Evolutionary conservation across 2,113 vertebrate genomes (phyloP).

Genomic region (Pantherophis guttatus): DNA sequence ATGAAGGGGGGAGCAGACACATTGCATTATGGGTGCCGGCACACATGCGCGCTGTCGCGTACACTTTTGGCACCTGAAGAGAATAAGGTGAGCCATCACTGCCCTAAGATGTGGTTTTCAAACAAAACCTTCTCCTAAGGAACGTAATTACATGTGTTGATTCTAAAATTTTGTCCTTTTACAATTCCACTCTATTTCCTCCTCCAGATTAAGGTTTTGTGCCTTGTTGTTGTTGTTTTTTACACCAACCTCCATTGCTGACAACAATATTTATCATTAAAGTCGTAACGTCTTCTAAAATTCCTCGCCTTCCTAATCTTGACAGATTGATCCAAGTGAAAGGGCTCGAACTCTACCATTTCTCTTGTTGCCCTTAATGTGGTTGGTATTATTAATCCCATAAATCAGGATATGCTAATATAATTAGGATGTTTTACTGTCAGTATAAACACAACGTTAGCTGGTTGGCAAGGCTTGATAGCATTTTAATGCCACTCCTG

Average conservation of each 20-base stretch:
- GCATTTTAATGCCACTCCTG: not conserved
- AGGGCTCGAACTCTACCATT: not conserved
- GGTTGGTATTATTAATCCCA: not conserved
- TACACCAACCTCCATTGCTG: not conserved
- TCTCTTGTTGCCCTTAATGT: not conserved
- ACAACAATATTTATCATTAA: not conserved
- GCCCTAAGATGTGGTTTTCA: no score
- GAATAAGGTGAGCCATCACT: no score
- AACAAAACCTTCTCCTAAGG: not conserved
- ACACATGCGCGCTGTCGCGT: no score
- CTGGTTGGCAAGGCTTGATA: not conserved
- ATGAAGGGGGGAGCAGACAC: no score
- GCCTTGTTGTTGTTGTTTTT: not conserved
- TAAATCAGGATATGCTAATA: not conserved
- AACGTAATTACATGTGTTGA: not conserved
- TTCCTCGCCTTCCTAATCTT: not conserved
- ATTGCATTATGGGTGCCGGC: no score
- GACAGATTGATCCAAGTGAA: not conserved
- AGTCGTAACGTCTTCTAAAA: not conserved
- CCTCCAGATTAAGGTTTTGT: not conserved
- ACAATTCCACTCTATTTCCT: not conserved
- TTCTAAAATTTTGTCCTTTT: not conserved
- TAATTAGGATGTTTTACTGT: conserved; percentile 4
- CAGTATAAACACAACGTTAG: not conserved
- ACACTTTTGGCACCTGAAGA: no score